Conservation (phyloP, 2,113 vertebrate species). For the Nibea albiflora region DNA sequence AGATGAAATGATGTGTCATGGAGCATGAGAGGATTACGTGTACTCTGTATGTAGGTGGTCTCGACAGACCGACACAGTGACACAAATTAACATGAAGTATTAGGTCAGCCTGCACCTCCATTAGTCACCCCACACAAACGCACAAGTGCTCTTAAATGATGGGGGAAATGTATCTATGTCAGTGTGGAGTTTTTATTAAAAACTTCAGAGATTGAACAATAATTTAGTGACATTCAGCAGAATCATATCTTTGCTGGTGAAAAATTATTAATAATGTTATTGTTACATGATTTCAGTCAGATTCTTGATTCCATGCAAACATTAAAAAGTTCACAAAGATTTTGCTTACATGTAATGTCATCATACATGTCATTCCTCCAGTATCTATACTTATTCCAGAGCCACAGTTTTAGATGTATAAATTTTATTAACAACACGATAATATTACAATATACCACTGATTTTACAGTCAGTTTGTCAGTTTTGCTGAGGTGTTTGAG, state of each 20-base stretch:
- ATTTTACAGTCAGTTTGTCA: too few species aligned
- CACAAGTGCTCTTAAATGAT: neutral
- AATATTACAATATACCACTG: too few species aligned
- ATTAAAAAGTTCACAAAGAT: neutral
- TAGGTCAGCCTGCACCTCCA: conserved; percentile 43
- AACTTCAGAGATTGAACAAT: neutral
- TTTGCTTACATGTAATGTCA: too few species aligned
- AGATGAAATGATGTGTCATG: conserved; percentile 40
- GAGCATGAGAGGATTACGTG: conserved; percentile 59
- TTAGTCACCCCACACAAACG: neutral
- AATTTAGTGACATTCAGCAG: neutral
- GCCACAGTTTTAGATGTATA: too few species aligned
- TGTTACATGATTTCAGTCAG: neutral
- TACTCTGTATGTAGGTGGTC: conserved; percentile 36
- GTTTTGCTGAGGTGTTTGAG: too few species aligned
- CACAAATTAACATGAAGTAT: conserved; percentile 30
- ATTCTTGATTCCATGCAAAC: neutral
- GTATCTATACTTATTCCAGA: too few species aligned
- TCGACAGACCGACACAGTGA: neutral
- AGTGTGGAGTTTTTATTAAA: neutral
- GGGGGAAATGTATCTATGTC: neutral
- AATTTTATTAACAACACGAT: too few species aligned
- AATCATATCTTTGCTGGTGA: neutral
- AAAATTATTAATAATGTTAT: neutral
- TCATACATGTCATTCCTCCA: too few species aligned